Evolutionary conservation across 1,140 invertebrate species (phyloP), one percentile per base, ranked within the genome.

Genomic region (Aricia agestis): DNA sequence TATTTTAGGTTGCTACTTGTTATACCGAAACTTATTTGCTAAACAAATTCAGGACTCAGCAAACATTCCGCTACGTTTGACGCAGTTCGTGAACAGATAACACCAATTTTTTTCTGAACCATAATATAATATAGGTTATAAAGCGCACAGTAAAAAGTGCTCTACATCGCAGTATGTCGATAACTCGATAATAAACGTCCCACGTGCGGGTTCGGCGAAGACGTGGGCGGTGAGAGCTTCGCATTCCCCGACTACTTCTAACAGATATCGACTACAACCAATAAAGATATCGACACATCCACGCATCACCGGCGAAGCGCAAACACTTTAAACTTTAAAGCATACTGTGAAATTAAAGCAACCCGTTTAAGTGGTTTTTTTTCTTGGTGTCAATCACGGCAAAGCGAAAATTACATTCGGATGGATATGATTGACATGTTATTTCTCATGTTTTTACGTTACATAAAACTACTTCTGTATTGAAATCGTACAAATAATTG

Each of bases 221-320:
- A 74, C 81, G 88, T 87, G 82, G 84, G 83, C 76, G 80, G 80
- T 78, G 77, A 83, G 78, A 81, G 80, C 78, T 85, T 83, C 81
- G 84, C 83, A 81, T 83, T 86, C 85, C 83, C 80, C 81, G 82
- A 80, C 80, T 74, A 83, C 85, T 87, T 88, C 86, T 83, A 74
- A 83, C 84, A 81, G 76, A 77, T 82, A 78, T 79, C 77, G 69
- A 72, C 72, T 73, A 79, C 74, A 77, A 81, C 80, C 79, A 79
- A 82, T 82, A 81, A 80, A 79, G 77, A 77, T 81, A 82, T 78
- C 73, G 68, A 80, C 74, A 76, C 6, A 66, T 74, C 73, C 58
- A 72, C 66, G 45, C 45, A 52, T 52, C 45, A 52, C 45, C 13
- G 9, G 45, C 45, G 13, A 52, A 52, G 45, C 13, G 45, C 45